Conservation (phyloP, 2,797 vertebrate species). For the Mergus octosetaceus region DNA sequence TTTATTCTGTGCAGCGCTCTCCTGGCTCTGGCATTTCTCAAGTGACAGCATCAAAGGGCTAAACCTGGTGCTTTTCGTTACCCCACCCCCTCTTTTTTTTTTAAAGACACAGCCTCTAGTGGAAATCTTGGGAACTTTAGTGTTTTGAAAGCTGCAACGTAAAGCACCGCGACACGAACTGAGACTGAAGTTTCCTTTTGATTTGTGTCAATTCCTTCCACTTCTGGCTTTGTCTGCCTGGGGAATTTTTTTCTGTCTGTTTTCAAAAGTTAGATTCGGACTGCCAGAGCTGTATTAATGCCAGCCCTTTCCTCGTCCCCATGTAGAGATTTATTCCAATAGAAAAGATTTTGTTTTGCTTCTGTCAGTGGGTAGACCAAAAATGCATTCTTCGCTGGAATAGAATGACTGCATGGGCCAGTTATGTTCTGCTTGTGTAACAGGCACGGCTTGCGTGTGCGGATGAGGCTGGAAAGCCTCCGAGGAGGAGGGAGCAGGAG, state of each 20-base stretch:
- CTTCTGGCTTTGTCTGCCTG: neutral
- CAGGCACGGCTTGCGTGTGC: neutral
- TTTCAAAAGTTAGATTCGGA: constrained; percentile 53
- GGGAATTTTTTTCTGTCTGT: constrained; percentile 21
- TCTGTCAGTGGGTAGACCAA: constrained; percentile 62
- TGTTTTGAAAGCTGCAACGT: constrained; percentile 16
- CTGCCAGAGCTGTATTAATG: constrained; percentile 3
- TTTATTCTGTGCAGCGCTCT: constrained; percentile 33
- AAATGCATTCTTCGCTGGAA: constrained; percentile 50
- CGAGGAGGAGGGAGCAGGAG: neutral
- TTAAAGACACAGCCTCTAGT: neutral
- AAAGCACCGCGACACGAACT: neutral
- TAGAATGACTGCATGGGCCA: constrained; percentile 33
- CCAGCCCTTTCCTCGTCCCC: constrained; percentile 54
- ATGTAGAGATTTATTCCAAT: constrained; percentile 34
- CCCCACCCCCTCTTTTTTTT: neutral
- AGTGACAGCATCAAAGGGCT: constrained; percentile 23
- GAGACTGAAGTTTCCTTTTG: constrained; percentile 25
- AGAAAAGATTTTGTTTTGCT: constrained; percentile 60
- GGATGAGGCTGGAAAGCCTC: neutral
- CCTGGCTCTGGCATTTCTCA: constrained; percentile 58
- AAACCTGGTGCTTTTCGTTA: neutral
- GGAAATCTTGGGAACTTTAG: neutral
- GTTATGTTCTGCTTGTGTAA: constrained; percentile 42
- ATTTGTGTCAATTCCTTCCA: constrained; percentile 43